These are phyloP conservation scores for Gadopsis marmoratus DNA, from an alignment of 2,797 vertebrate genomes.

Conservation along the genomic window DNA sequence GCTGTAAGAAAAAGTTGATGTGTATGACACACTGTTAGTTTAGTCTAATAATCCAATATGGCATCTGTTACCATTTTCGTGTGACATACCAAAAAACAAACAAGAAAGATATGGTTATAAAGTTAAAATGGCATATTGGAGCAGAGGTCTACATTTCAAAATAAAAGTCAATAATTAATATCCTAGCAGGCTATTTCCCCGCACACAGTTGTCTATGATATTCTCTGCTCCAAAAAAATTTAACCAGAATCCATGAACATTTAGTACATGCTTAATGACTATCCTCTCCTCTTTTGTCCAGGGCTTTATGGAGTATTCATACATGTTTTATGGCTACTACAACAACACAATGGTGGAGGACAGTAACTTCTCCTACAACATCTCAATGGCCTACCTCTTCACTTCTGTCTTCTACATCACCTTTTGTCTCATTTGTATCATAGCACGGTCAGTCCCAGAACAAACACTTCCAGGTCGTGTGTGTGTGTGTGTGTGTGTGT, in stretches of 20 bases:
- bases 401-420: constrained; percentile 84
- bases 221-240: too few relatives aligned
- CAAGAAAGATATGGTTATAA: background rate
- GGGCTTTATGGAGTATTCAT: constrained; percentile 92
- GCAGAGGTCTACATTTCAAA: background rate
- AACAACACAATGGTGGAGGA: constrained; percentile 73
- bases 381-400: constrained; percentile 88
- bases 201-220: background rate
- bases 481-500: too few relatives aligned
- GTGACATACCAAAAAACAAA: background rate
- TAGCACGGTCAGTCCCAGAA: constrained; percentile 83
- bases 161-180: background rate
- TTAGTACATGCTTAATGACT: background rate
- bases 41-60: background rate
- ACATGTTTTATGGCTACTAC: constrained; percentile 93
- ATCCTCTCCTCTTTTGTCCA: constrained; percentile 58
- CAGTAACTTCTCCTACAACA: constrained; percentile 82
- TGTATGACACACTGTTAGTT: background rate
- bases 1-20: background rate
- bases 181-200: background rate
- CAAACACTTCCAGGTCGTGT: background rate
- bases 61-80: background rate
- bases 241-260: background rate
- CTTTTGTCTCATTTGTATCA: constrained; percentile 87
- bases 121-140: background rate